These are phyloP conservation scores for Troglohyphantes excavatus DNA, from an alignment of 2,888 invertebrate species.

Conservation along the genomic window DNA sequence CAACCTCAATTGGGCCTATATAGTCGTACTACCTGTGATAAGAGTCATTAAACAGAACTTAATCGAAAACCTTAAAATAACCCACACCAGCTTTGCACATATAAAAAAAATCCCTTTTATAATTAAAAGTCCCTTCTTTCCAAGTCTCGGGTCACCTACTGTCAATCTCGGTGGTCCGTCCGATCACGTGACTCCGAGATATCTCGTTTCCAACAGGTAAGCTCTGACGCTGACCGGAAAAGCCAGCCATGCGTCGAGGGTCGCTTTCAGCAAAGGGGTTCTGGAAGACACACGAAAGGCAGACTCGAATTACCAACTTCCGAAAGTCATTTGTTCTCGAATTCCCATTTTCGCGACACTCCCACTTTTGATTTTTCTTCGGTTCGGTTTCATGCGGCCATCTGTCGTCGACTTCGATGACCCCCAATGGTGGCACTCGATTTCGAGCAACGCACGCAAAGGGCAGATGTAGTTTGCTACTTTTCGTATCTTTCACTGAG, in stretches of 20 bases:
- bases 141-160: too few species aligned
- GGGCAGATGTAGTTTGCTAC: too few species aligned
- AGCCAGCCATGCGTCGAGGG: constrained; percentile 44
- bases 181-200: constrained; percentile 11
- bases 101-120: too few species aligned
- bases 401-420: not conserved
- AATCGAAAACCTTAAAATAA: too few species aligned
- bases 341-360: constrained; percentile 8
- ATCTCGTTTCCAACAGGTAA: constrained; percentile 45
- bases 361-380: not conserved
- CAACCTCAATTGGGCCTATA: too few species aligned
- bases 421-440: too few species aligned
- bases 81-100: too few species aligned
- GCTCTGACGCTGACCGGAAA: constrained; percentile 68
- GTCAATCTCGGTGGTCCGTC: not conserved
- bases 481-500: too few species aligned
- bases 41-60: too few species aligned
- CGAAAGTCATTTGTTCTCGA: constrained; percentile 72
- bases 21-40: too few species aligned
- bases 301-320: constrained; percentile 72
- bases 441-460: too few species aligned
- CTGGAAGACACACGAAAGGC: constrained; percentile 41
- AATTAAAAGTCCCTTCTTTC: too few species aligned
- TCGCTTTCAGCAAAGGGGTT: constrained; percentile 59
- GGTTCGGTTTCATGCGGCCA: not conserved